Percentiles rank a stretch among this genome's conserved stretches.
These are phyloP conservation scores for Trididemnum nubilum DNA, from an alignment of 23 tunicate species.

Conservation along the genomic window DNA sequence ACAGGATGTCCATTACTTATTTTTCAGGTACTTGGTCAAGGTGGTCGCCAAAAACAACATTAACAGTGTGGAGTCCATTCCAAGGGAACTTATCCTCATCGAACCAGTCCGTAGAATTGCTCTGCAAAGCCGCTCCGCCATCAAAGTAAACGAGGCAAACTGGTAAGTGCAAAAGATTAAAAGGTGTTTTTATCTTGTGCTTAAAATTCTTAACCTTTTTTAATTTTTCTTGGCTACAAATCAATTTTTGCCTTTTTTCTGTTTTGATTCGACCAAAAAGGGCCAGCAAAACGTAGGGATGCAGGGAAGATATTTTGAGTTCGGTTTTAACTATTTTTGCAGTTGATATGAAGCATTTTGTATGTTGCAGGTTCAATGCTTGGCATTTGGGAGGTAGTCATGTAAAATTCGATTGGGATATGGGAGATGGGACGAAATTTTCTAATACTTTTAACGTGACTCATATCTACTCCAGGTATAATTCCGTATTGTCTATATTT, in stretches of 20 bases:
- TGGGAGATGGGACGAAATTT: slow-evolving; percentile 37
- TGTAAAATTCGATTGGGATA: slow-evolving; percentile 9
- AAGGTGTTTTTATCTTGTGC: too few species aligned
- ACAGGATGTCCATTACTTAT: too few species aligned
- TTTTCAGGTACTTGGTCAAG: slow-evolving; percentile 41
- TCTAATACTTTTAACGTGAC: slow-evolving; percentile 6
- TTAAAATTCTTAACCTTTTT: too few species aligned
- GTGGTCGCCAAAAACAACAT: slow-evolving; percentile 31
- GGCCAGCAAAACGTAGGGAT: too few species aligned
- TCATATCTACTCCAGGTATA: slow-evolving; percentile 18
- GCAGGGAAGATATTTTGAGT: too few species aligned
- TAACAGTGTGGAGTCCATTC: slow-evolving; percentile 25
- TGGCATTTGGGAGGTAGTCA: slow-evolving; percentile 4
- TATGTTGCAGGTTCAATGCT: not conserved
- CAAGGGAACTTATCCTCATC: not conserved
- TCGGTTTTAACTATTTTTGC: too few species aligned
- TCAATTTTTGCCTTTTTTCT: too few species aligned
- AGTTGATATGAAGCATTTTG: too few species aligned
- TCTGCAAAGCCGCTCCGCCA: not conserved
- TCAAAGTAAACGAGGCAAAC: not conserved
- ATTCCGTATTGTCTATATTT: too few species aligned
- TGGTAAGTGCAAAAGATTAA: slow-evolving; percentile 1
- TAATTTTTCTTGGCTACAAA: too few species aligned
- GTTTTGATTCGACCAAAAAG: too few species aligned
- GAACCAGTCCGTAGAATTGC: slow-evolving; percentile 3